A percentile compares a stretch with the other conserved stretches of the same genome.
phyloP scores from a whole-genome alignment of 2,888 invertebrate genomes.

The Dasysyrphus albostriatus region DNA sequence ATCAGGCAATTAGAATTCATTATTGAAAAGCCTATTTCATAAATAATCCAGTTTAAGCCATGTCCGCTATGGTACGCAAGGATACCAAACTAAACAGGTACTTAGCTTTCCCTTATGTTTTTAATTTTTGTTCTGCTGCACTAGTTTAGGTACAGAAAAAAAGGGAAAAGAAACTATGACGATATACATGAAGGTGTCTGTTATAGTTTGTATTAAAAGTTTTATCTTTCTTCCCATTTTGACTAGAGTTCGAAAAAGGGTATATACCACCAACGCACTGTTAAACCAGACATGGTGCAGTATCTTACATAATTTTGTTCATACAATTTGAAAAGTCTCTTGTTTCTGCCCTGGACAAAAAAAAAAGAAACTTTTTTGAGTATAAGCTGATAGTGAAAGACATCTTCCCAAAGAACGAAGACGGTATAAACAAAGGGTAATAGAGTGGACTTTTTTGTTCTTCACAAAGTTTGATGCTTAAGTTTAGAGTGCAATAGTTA shows the following conservation, averaged over 20 bases:
- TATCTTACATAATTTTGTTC: not conserved
- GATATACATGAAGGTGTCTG: not conserved
- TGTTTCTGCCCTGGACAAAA: not conserved
- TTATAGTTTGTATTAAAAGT: not conserved
- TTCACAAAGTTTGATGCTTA: too few relatives aligned
- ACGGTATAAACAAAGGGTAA: too few relatives aligned
- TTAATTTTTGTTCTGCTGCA: not conserved
- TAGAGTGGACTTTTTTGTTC: too few relatives aligned
- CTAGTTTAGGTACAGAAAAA: not conserved
- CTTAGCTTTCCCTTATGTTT: not conserved
- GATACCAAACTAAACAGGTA: not conserved
- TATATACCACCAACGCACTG: not conserved
- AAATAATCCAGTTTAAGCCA: constrained; percentile 1
- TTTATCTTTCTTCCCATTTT: too few relatives aligned
- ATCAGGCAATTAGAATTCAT: not conserved
- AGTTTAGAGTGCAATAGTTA: too few relatives aligned
- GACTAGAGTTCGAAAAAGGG: not conserved
- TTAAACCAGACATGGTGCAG: not conserved
- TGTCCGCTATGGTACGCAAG: not conserved
- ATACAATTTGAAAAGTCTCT: not conserved
- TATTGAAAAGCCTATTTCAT: constrained; percentile 1
- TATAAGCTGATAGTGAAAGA: not conserved
- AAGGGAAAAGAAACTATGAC: not conserved
- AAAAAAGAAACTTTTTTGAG: not conserved
- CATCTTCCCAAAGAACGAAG: not conserved